Conservation (phyloP, 2,797 vertebrate genomes). For the Cyclura pinguis region DNA sequence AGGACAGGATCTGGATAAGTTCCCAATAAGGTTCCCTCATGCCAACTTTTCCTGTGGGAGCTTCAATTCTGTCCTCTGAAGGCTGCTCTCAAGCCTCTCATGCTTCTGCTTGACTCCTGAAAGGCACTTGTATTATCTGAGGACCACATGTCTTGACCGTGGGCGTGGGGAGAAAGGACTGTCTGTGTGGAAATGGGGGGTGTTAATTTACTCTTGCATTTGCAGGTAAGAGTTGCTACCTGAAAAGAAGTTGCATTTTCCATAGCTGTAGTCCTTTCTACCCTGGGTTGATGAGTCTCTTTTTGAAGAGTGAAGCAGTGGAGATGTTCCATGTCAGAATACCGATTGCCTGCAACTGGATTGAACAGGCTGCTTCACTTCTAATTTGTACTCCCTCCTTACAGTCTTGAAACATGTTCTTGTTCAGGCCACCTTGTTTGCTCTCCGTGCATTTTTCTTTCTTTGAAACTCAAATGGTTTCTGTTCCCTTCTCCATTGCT, state of each 20-base stretch:
- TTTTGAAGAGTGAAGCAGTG: too few species aligned
- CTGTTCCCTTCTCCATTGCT: not conserved
- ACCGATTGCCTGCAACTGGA: not conserved
- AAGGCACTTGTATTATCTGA: not conserved
- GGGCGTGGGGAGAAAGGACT: rapidly evolving
- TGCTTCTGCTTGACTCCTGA: constrained; percentile 25
- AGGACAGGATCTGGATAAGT: not conserved
- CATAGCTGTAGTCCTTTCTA: not conserved
- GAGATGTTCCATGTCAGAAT: not conserved
- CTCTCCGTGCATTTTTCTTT: not conserved
- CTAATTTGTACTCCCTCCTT: too few species aligned
- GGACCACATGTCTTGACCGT: not conserved
- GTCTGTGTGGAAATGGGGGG: too few species aligned
- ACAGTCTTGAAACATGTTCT: not conserved
- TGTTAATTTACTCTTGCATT: not conserved
- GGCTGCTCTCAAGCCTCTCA: not conserved
- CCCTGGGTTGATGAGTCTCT: not conserved
- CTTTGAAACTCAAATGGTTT: not conserved
- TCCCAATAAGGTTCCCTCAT: not conserved
- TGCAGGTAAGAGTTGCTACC: not conserved
- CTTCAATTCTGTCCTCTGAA: not conserved
- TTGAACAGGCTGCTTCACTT: not conserved
- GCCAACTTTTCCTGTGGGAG: constrained; percentile 16
- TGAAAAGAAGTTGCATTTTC: not conserved
- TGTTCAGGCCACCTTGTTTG: not conserved